Base-by-base conservation (phyloP, 1,140 invertebrate genomes). In the Cotesia glomerata region DNA sequence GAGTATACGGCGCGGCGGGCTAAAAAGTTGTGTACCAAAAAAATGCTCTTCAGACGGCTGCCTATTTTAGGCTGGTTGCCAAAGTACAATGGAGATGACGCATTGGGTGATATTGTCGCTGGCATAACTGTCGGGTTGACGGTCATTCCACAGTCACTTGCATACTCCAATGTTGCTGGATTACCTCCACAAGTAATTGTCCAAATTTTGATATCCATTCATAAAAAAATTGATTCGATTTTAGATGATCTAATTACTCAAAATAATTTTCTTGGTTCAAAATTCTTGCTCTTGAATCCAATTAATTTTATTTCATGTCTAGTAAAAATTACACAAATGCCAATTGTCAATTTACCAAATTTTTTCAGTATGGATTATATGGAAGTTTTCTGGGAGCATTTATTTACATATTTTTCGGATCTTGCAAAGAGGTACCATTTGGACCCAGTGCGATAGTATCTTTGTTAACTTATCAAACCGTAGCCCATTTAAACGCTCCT, bases 341-440 rank as follows among this genome's bases (percentile, higher is more conserved):
- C 71, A n/a, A 56, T 86, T 85, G 13, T 26, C 26, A 26, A 26
- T 26, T 26, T 26, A 26, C 1, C 2, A 26, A 26, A 26, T 26
- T 26, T 26, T 26, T 26, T 26, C 89, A 96, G 91, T 93, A 95
- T 84, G 97, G 96, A 61, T 88, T 98, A 0, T 98, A 98, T 83
- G 93, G 94, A 18, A 95, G 95, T 0, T 98, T 98, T 85, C 85
- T 98, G 79, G 95, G 96, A 36, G 93, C 93, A 81, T 94, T 98
- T 82, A 89, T 97, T 58, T 98, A 98, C 87, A 93, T 95, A 73
- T 87, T 98, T 56, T 89, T 98, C 73, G 97, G 97, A 52, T 96
- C 93, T 36, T 96, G 95, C 78, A 95, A 95, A 81, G 95, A 97
- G 81, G 92, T 97, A 45, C 95, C 95, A 1, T 90, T 96, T 76